These are phyloP conservation scores for Tipula unca DNA, from an alignment of 2,888 invertebrate genomes.

Conservation along the genomic window DNA sequence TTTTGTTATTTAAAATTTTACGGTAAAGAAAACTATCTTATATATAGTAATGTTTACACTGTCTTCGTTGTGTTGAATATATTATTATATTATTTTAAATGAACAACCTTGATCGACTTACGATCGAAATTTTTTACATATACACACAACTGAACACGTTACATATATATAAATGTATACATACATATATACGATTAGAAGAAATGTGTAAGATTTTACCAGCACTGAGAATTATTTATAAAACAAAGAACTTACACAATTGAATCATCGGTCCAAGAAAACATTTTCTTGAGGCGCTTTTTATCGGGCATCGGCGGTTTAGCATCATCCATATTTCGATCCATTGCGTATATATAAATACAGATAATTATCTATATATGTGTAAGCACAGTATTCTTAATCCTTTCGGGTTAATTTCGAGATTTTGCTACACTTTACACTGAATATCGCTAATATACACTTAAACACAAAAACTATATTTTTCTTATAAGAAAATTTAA, in stretches of 20 bases:
- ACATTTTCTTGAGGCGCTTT: constrained; percentile 23
- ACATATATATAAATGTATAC: no score
- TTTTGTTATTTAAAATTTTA: neutral
- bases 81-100: no score
- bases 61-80: neutral
- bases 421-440: neutral
- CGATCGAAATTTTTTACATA: neutral
- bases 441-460: neutral
- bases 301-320: constrained; percentile 22
- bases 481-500: neutral
- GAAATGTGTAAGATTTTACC: neutral
- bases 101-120: neutral
- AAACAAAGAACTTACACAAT: constrained; percentile 14
- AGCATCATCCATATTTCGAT: neutral
- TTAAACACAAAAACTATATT: neutral
- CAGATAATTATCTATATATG: no score
- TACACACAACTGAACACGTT: neutral
- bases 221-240: neutral
- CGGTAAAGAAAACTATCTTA: neutral
- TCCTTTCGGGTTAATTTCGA: neutral
- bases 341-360: neutral
- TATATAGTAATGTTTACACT: neutral
- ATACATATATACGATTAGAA: neutral
- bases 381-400: no score
- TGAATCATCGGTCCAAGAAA: constrained; percentile 24